Conservation (phyloP, 1,140 invertebrate genomes). For the Temnothorax curvispinosus region DNA sequence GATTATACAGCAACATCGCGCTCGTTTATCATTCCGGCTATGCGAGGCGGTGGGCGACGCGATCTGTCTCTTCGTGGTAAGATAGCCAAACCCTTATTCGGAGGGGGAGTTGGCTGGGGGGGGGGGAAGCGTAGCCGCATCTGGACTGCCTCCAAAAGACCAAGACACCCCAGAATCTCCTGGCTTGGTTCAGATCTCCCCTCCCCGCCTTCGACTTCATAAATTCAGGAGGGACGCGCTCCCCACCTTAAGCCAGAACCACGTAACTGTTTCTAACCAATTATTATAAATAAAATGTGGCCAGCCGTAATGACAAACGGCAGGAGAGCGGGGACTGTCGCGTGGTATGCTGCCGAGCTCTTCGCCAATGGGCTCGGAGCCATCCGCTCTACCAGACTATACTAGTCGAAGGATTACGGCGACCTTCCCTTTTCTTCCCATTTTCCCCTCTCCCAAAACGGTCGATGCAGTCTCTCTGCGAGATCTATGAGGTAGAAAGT, state of each 20-base stretch:
- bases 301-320: slow-evolving; percentile 81
- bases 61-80: slow-evolving; percentile 81
- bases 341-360: slow-evolving; percentile 63
- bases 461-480: slow-evolving; percentile 60
- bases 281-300: slow-evolving; percentile 84
- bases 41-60: slow-evolving; percentile 74
- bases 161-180: slow-evolving; percentile 79
- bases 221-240: slow-evolving; percentile 72
- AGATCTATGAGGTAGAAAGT: slow-evolving; percentile 67
- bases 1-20: slow-evolving; percentile 82
- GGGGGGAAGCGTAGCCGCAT: slow-evolving; percentile 72
- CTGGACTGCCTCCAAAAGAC: slow-evolving; percentile 82
- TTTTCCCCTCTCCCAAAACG: slow-evolving; percentile 52
- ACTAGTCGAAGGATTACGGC: slow-evolving; percentile 63
- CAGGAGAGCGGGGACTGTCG: slow-evolving; percentile 62
- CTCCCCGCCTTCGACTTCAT: slow-evolving; percentile 76
- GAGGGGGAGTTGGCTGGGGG: slow-evolving; percentile 57
- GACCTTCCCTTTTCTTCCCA: slow-evolving; percentile 52
- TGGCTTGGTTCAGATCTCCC: slow-evolving; percentile 67
- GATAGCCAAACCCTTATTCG: slow-evolving; percentile 79
- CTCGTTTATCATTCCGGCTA: slow-evolving; percentile 80
- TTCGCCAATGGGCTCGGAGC: slow-evolving; percentile 78
- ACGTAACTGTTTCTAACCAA: slow-evolving; percentile 83
- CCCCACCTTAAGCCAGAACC: slow-evolving; percentile 75
- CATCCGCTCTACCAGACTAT: slow-evolving; percentile 69